Percentiles rank a stretch among this genome's conserved stretches.
Conservation (phyloP, 2,113 vertebrate species). For the Sceloporus tristichus region DNA sequence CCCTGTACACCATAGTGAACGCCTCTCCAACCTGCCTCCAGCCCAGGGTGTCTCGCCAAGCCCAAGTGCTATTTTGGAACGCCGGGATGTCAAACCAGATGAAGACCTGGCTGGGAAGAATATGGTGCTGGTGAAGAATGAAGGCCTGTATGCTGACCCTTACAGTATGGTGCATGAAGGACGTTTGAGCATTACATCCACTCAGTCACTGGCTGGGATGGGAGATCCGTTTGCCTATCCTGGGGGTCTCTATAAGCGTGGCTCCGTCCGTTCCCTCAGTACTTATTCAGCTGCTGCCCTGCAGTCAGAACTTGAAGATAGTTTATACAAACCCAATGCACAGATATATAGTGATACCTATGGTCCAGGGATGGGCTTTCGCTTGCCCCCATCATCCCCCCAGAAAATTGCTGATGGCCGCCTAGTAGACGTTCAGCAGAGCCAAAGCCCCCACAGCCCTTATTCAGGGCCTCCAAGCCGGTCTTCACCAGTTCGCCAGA, state of each 20-base stretch:
- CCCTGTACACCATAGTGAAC: constrained; percentile 83
- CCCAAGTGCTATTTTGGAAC: constrained; percentile 97
- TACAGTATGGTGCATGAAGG: constrained; percentile 95
- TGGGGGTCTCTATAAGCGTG: constrained; percentile 92
- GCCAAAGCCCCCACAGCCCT: constrained; percentile 86
- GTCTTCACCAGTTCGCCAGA: constrained; percentile 92
- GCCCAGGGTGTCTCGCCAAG: constrained; percentile 89
- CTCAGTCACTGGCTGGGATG: constrained; percentile 88
- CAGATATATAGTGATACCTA: constrained; percentile 90
- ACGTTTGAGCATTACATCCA: constrained; percentile 94
- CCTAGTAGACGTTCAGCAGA: constrained; percentile 80
- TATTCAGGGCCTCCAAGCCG: constrained; percentile 92
- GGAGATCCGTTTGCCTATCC: constrained; percentile 94
- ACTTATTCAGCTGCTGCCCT: constrained; percentile 94
- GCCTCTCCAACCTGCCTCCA: constrained; percentile 78
- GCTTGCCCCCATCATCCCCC: constrained; percentile 92
- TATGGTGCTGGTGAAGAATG: constrained; percentile 94
- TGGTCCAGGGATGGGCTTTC: constrained; percentile 87
- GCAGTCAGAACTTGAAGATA: constrained; percentile 93
- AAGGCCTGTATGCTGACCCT: constrained; percentile 93
- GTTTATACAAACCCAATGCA: constrained; percentile 90
- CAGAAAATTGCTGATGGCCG: constrained; percentile 90
- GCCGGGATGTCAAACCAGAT: constrained; percentile 95
- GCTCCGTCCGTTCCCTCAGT: constrained; percentile 94
- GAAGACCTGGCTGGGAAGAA: constrained; percentile 93